Base-by-base conservation (phyloP, 2,113 vertebrate species). In the Athene cunicularia region DNA sequence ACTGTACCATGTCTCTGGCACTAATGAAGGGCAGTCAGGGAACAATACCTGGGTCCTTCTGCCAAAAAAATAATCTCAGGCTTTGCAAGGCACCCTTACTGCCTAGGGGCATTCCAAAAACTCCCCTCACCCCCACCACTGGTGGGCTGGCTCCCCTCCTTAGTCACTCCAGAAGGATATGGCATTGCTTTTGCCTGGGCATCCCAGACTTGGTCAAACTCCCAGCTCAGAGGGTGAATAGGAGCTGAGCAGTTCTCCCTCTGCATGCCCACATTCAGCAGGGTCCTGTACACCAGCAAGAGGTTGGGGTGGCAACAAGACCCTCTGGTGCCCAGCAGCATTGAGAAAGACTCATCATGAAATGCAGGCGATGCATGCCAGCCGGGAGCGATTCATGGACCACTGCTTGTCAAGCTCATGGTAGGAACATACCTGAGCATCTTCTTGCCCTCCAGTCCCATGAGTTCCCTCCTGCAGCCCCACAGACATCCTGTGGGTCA, bases 381-480 rank as follows among this genome's bases (percentile, higher is more conserved):
- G 9, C 18, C 1, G 0, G 24, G n/a, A 55, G 50, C 2, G 2
- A 59, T 24, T 8, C 8, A 16, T 2, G 18, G 33, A 28, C 30
- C 33, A 20, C 55, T 82, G 18, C 20, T 55, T 41, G 59, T 64
- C 82, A 60, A 2, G 1, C 14, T 66, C 8, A 0, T 50, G 55
- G 39, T 1, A 41, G 59, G 39, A 52, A 62, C 12, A 4, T 1
- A 52, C 4, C 28, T 9, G 35, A 60, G 68, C 74, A 9, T 4
- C 32, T 66, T 7, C 70, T 70, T 79, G 79, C 74, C 41, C 20
- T 91, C n/a, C 47, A 53, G 3, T 5, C 35, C 12, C 24, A 17
- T n/a, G 7, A 80, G n/a, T 14, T 80, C n/a, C 39, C 80, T 53
- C 52, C 55, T 68, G 22, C 53, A 70, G 17, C 22, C 39, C 58